These are phyloP conservation scores for Drosophila cardini DNA, from an alignment of 1,140 invertebrate genomes.

Conservation along the genomic window DNA sequence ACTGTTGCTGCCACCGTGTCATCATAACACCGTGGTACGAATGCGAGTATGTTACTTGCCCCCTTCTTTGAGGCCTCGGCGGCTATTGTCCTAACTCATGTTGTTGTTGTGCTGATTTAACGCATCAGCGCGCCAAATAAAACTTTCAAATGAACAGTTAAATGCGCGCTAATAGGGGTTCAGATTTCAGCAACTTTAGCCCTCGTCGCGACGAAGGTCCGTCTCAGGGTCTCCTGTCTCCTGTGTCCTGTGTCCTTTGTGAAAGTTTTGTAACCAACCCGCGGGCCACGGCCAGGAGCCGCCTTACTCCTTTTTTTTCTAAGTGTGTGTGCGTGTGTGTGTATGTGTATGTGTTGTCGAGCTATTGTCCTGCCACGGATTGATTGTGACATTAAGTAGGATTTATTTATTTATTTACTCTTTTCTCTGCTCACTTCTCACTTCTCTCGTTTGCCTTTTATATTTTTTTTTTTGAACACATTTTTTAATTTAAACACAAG, in stretches of 20 bases:
- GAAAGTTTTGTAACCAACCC: conserved; percentile 37
- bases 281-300: conserved; percentile 2
- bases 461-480: conserved; percentile 16
- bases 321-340: not conserved
- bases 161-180: conserved; percentile 84
- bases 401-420: conserved; percentile 84
- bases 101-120: conserved; percentile 75
- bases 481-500: conserved; percentile 61
- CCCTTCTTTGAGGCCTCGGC: not conserved
- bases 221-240: too few relatives aligned
- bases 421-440: conserved; percentile 34
- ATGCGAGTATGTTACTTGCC: conserved; percentile 30
- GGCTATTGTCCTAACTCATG: conserved; percentile 12
- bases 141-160: conserved; percentile 85
- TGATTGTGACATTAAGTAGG: conserved; percentile 85
- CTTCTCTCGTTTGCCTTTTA: conserved; percentile 15
- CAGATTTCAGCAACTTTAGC: conserved; percentile 74
- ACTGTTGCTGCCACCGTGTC: conserved; percentile 31
- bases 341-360: conserved; percentile 17
- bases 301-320: conserved; percentile 41
- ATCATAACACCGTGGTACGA: not conserved
- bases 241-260: conserved; percentile 11
- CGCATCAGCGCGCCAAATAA: conserved; percentile 80
- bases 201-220: conserved; percentile 14
- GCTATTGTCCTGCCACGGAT: conserved; percentile 59